These are phyloP conservation scores for Aurelia aurita complex sp. Pacific DNA, from an alignment of 30 jellyfish, hydroid and myxozoan genomes.

Conservation along the genomic window DNA sequence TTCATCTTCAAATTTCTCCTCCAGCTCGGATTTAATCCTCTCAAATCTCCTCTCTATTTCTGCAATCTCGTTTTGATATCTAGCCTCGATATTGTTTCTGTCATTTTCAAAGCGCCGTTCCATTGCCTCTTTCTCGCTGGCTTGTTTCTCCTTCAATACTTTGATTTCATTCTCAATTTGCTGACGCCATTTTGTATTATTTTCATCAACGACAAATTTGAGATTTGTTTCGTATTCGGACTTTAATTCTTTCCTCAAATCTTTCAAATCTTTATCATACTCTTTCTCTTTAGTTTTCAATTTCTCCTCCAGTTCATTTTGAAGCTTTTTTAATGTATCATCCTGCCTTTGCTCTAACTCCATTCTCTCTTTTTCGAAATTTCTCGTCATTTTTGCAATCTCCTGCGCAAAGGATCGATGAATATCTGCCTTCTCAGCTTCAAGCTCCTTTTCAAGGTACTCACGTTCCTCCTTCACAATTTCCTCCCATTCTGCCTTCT, in stretches of 20 bases:
- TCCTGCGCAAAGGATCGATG: conserved; percentile 79
- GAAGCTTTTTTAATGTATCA: conserved; percentile 33
- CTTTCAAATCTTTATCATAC: conserved; percentile 25
- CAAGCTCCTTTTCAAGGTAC: conserved; percentile 79
- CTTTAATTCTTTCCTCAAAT: conserved; percentile 49
- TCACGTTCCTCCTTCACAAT: conserved; percentile 90
- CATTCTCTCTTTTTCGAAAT: conserved; percentile 74
- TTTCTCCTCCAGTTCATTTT: conserved; percentile 35
- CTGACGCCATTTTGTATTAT: conserved; percentile 41
- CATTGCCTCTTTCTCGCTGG: conserved; percentile 37
- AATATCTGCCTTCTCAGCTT: conserved; percentile 78
- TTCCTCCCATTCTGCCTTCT: conserved; percentile 94
- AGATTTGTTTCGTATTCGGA: conserved; percentile 42
- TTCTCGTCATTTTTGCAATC: conserved; percentile 64
- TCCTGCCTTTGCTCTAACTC: conserved; percentile 48
- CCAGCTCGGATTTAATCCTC: conserved; percentile 71
- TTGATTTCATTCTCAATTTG: conserved; percentile 40
- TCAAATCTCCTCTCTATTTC: conserved; percentile 65
- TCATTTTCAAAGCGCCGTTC: conserved; percentile 45
- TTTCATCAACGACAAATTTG: conserved; percentile 24
- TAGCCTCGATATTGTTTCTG: conserved; percentile 53
- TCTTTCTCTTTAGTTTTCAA: conserved; percentile 18
- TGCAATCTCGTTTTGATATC: conserved; percentile 54
- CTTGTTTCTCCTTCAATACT: conserved; percentile 38
- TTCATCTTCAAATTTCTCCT: conserved; percentile 77